Base-by-base conservation (phyloP, 2,888 invertebrate genomes). In the Philonicus albiceps region DNA sequence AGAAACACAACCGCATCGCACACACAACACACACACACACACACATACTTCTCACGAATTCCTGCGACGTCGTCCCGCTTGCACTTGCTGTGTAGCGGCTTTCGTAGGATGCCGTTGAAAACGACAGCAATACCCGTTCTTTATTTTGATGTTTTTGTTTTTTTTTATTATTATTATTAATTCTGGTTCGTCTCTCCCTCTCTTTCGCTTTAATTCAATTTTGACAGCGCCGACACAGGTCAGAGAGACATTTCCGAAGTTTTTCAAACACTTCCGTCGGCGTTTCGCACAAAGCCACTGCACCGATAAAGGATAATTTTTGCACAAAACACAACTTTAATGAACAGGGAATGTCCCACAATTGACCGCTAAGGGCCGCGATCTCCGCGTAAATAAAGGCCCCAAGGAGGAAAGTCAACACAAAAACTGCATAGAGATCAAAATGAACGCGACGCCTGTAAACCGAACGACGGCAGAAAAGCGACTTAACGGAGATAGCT, bases 381-480 rank as follows among this genome's bases (percentile, higher is more conserved):
- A 80, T 53, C 30, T 80, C 81, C 31, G 53, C 74, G 55, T 83
- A 72, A 64, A 40, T 86, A 86, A 86, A 43, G 2, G 64, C 64
- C 72, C 73, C 30, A 53, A 74, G 75, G 37, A 86, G 55, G 30
- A 85, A 83, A 87, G 40, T 76, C 84, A 80, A 81, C 86, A 86
- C 84, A 84, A 49, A n/a, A 80, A 64, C 40, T 74, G 81, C 64
- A 49, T 53, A 34, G 78, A 30, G 55, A 86, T 64, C 87, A 81
- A 80, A 11, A 86, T 86, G 88, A 88, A 88, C 89, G 87, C 87
- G 87, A 64, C 80, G 37, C 53, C 43, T 80, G 27, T 7, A 53
- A 19, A 49, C 80, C 88, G 88, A 89, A 89, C 89, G 88, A 89
- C 88, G 87, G 88, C 89, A 89, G 88, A 89, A 89, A 89, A 89